A percentile compares a stretch with the other conserved stretches of the same genome.
Conservation (phyloP, 2,797 vertebrate genomes). For the Threskiornis aethiopicus region DNA sequence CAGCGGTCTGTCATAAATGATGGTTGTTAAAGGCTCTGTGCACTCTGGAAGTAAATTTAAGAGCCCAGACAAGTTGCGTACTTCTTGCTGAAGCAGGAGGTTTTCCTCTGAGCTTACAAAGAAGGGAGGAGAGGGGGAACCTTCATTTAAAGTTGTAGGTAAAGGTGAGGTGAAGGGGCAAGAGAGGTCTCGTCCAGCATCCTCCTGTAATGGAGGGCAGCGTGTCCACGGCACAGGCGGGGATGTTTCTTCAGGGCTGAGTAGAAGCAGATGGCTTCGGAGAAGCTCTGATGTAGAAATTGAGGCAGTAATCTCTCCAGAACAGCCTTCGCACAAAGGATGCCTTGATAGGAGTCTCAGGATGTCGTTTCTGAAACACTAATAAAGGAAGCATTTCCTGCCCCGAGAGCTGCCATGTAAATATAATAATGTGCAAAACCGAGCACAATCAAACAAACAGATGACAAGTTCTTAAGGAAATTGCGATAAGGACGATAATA, state of each 20-base stretch:
- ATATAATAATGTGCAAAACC: background rate
- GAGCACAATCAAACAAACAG: background rate
- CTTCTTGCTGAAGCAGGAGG: background rate
- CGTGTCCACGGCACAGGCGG: background rate
- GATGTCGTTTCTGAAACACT: background rate
- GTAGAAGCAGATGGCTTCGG: background rate
- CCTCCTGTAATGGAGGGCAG: background rate
- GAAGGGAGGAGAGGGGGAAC: background rate
- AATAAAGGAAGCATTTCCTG: background rate
- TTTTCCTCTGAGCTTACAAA: background rate
- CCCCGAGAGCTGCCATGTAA: fast-evolving
- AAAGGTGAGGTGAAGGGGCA: background rate
- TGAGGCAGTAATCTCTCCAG: background rate
- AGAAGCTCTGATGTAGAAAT: background rate
- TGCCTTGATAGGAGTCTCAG: background rate
- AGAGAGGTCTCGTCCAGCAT: background rate
- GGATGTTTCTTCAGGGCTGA: background rate
- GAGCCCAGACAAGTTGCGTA: background rate
- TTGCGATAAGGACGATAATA: fast-evolving
- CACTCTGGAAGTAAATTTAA: background rate
- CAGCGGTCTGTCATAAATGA: background rate
- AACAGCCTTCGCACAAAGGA: background rate
- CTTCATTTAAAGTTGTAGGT: background rate
- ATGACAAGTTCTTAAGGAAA: background rate
- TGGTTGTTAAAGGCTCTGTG: background rate